Evolutionary conservation across 2,888 invertebrate species (phyloP), one percentile per base, ranked within the genome.

Genomic region (Hirtodrosophila alboralis): DNA sequence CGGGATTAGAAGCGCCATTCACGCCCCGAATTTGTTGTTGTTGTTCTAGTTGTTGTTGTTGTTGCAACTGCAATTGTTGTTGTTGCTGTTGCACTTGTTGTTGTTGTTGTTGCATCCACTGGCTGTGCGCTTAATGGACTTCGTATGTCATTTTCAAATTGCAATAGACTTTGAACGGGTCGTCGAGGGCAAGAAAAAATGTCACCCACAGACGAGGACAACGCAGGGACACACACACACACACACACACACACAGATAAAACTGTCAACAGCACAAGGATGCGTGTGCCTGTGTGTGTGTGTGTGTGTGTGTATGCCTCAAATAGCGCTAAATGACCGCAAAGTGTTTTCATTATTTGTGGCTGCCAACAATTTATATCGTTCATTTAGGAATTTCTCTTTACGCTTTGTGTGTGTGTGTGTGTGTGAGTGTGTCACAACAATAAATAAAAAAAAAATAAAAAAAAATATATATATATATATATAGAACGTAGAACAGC

Each of bases 341-440:
- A 81, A 81, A 81, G 80, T 84, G 80, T 81, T 81, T 81, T 81
- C 84, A 81, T 81, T 81, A 81, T 81, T 81, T 81, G 84, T 84
- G 84, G 86, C 84, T 81, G 79, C 77, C 86, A 84, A 80, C 86
- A 86, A 88, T 87, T 86, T 86, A 81, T 87, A 88, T 86, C 86
- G 86, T 88, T 87, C 88, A 86, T 86, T 86, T 88, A 84, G 86
- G 83, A 88, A 88, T 86, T 86, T 86, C 83, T 59, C 71, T 75
- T 64, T 59, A 70, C 72, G 14, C 31, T n/a, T 7, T 38, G 13
- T 27, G 9, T 30, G n/a, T 23, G 31, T 38, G 18, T 37, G 10
- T 38, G 38, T 38, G 38, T 26, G 23, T 41, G 41, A 28, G 41
- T 41, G 40, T 41, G 16, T 6, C n/a, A 41, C 33, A 51, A 18